Base-by-base conservation (phyloP, 2,797 vertebrate species). In the Nothura maculosa region DNA sequence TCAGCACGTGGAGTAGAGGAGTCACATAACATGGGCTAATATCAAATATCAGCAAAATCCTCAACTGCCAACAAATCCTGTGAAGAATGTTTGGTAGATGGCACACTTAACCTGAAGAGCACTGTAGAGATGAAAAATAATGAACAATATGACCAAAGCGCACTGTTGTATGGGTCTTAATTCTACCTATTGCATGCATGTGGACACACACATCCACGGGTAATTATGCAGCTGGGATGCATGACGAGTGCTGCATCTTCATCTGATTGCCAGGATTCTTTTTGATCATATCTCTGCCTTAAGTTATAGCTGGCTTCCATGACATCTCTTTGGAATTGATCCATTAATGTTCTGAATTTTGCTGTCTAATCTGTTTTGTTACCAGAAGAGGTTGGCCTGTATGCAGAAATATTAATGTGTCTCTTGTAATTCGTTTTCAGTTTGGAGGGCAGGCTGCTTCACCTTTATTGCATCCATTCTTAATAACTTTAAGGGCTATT, bases 121-220 rank as follows among this genome's bases (percentile, higher is more conserved):
- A 36, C 24, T 27, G 3, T 50, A 25, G 9, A 48, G 19, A 5
- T 87, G 22, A 72, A 85, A 58, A 21, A 7, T 9, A 20, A 7
- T 1, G 2, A 15, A 18, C 42, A 68, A 55, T 13, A 4, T 40
- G 24, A 81, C 30, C 5, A 28, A 78, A 55, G 6, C 10, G 12
- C 66, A 14, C 30, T 76, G 8, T 22, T 42, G 1, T 45, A 0
- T 79, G 5, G 32, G 7, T 55, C 70, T 42, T 69, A 30, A 73
- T 73, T 81, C 22, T 43, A 25, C 45, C 10, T 27, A 1, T 7
- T 69, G 34, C 28, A 40, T 79, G 81, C 1, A 0, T 64, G 38
- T 50, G 28, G 20, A 40, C 6, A 14, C 1, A 1, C 9, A 55
- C 1, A 2, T 22, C 4, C 13, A 4, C 25, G 7, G 18, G 32